Evolutionary conservation across 1,140 invertebrate species (phyloP), one percentile per base, ranked within the genome.

Genomic region (Drosophila sucinea): DNA sequence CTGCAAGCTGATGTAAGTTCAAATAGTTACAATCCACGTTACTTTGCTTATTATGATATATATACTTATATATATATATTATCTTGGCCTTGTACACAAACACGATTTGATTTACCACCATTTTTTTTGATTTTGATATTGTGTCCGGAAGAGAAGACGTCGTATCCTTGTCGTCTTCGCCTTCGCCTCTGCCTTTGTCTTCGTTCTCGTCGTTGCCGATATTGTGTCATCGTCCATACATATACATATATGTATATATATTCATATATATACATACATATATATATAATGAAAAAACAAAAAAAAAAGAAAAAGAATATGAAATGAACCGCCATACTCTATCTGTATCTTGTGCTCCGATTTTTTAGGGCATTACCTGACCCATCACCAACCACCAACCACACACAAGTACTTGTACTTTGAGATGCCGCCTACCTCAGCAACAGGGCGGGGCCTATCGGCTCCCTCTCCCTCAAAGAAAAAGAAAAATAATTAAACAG

Each of bases 1-100:
- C 93, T 95, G 70, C 94, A 95, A 69, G 93, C 94, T 72, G 95
- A 95, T 91, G 94, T 94, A 84, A 91, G 91, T 92, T 51, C 44
- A 51, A 51, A 10, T 51, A 27, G 44, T 51, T 51, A 17, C 23
- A 25, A 51, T 27, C 25, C 44, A 51, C 23, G 44, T 51, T 51
- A 51, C 25, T 51, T 51, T 51, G 44, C 44, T 51, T 51, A 73
- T 29, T 25, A 32, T 57, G 17, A 70, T 27, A 17, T 17, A 17
- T 17, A 17, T 17, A 17, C 17, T 17, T 17, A 17, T 17, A 17
- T 33, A 23, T 55, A 38, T 51, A 3, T 23, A 51, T 25, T 47
- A 25, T 47, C 44, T 47, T 47, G 44, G 40, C 40, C 40, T 41
- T 41, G 40, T 17, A 41, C 40, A 41, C 44, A 60, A 29, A 61